phyloP scores from a whole-genome alignment of 2,797 vertebrate genomes.

The Poeciliopsis gracilis region DNA sequence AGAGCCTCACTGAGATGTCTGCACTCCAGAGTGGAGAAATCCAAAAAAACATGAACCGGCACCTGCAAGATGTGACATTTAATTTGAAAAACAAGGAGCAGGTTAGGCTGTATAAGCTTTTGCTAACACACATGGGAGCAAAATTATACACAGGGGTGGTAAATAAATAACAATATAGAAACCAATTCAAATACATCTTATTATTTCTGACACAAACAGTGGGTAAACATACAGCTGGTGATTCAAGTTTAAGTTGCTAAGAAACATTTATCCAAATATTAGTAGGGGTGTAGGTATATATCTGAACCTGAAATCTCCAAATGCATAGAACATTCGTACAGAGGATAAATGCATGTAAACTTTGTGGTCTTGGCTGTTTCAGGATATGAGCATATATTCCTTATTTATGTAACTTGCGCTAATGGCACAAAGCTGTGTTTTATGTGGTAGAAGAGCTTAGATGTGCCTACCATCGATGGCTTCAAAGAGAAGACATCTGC shows the following conservation, averaged over 20 bases:
- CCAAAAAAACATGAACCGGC: constrained; percentile 94
- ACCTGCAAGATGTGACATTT: constrained; percentile 79
- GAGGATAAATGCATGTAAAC: background rate
- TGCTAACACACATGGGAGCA: background rate
- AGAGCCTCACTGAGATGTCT: constrained; percentile 86
- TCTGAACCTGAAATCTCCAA: background rate
- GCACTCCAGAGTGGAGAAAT: constrained; percentile 89
- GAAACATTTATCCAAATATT: background rate
- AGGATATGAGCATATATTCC: background rate
- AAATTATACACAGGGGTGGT: background rate
- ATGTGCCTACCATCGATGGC: constrained; percentile 67
- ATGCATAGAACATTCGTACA: background rate
- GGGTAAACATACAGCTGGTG: background rate
- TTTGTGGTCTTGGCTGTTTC: background rate
- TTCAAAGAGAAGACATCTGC: constrained; percentile 78
- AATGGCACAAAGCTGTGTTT: constrained; percentile 65
- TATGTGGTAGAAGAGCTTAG: constrained; percentile 68
- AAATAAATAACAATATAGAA: no score
- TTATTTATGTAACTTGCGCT: constrained; percentile 57
- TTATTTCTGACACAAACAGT: background rate
- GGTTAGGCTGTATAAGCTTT: background rate
- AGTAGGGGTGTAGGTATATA: background rate
- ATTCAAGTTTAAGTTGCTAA: background rate
- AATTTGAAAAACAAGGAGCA: background rate
- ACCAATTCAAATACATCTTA: no score